phyloP scores from a whole-genome alignment of 2,888 invertebrate species.

The Lacanobia oleracea region DNA sequence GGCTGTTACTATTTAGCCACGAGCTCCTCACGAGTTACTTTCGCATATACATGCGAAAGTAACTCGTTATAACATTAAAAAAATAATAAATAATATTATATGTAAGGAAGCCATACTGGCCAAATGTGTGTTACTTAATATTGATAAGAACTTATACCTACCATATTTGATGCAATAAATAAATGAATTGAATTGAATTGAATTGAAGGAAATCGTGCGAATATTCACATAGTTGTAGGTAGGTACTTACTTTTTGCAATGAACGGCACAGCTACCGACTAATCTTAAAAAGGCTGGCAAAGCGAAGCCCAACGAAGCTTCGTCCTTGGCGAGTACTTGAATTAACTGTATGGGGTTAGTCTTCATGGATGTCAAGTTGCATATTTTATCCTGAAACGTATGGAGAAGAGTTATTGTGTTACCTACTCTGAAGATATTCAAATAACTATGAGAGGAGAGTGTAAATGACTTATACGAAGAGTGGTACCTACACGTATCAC shows the following conservation, averaged over 20 bases:
- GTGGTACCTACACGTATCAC: not conserved
- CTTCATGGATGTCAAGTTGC: conserved; percentile 74
- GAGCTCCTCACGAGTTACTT: too few relatives aligned
- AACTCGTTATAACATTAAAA: too few relatives aligned
- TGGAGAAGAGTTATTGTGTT: not conserved
- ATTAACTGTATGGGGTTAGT: conserved; percentile 77
- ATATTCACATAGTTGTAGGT: conserved; percentile 21
- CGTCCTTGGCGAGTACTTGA: conserved; percentile 78
- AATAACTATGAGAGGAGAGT: not conserved
- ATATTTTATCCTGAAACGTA: conserved; percentile 73
- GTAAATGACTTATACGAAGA: not conserved
- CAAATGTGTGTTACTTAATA: too few relatives aligned
- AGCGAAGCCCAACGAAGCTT: conserved; percentile 78
- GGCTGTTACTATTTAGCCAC: too few relatives aligned
- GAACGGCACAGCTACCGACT: conserved; percentile 71
- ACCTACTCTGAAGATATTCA: not conserved
- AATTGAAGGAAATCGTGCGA: conserved; percentile 17
- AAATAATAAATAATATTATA: too few relatives aligned
- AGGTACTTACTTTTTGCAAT: conserved; percentile 74
- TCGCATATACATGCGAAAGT: too few relatives aligned
- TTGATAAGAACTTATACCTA: too few relatives aligned
- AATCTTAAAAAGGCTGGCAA: conserved; percentile 79
- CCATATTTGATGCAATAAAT: too few relatives aligned
- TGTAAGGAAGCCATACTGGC: too few relatives aligned
- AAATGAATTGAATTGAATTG: too few relatives aligned